These are phyloP conservation scores for Parauchenoglanis punctatus DNA, from an alignment of 2,797 vertebrate genomes.

Conservation along the genomic window DNA sequence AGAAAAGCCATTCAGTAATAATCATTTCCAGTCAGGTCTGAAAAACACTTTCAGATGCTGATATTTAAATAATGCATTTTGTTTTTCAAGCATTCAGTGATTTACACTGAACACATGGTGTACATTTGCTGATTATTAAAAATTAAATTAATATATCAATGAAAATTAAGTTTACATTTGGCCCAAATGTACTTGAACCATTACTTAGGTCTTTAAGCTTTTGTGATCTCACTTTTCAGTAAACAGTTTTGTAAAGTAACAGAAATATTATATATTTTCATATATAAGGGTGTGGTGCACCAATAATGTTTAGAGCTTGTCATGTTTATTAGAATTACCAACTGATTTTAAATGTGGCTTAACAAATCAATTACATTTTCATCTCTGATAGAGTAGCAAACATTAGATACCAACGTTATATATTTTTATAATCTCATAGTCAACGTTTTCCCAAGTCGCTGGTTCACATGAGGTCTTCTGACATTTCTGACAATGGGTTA, in stretches of 20 bases:
- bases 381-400: constrained; percentile 1
- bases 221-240: not conserved
- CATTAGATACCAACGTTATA: not conserved
- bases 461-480: constrained; percentile 1
- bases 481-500: not conserved
- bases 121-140: constrained; percentile 2
- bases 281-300: not conserved
- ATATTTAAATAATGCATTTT: not conserved
- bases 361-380: not conserved
- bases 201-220: not conserved
- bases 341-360: not conserved
- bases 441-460: not conserved
- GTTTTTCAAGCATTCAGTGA: not conserved
- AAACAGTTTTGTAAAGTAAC: not conserved
- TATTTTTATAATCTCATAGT: not conserved
- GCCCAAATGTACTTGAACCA: not conserved
- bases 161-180: not conserved
- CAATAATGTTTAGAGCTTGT: not conserved
- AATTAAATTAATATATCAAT: not conserved
- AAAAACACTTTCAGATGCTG: not conserved
- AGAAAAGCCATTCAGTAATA: not conserved
- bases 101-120: not conserved
- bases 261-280: not conserved
- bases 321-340: not conserved
- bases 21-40: not conserved